Base-by-base conservation (phyloP, 2,888 invertebrate genomes). In the Tiliacea citrago region DNA sequence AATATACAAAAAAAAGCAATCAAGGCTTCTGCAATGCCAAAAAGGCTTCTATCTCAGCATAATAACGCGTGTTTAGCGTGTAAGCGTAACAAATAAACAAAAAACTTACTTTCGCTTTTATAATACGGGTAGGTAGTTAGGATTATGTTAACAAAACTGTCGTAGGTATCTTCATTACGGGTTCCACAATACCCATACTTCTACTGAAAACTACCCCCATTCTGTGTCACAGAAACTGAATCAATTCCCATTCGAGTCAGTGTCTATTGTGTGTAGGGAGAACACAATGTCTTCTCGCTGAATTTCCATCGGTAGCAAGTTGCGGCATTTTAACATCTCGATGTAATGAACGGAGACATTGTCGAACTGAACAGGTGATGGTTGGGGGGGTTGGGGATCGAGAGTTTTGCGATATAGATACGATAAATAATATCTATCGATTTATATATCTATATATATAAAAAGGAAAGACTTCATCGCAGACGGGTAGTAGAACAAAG, bases 311-410 rank as follows among this genome's bases (percentile, higher is more conserved):
- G 79, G 82, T 71, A 47, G 76, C 77, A 86, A 81, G 72, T 84
- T 84, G 85, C 71, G 73, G 86, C 86, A 83, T 88, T 88, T 88
- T 86, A 88, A 86, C 81, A 83, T 86, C 86, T 88, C 86, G 76
- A 82, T 85, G 82, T 87, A 88, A 89, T 91, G 91, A 91, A 91
- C 87, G 84, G 90, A 76, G 88, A 86, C 86, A 87, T 88, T 88
- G 90, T 90, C 88, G 84, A 88, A 89, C 88, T 81, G 89, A 79
- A 77, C 88, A 86, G 86, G 87, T 88, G 89, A 85, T 61, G 62
- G 70, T 61, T 18, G 58, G 51, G 73, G 72, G 29, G 80, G 12
- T 29, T 21, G 72, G 53, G 58, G 67, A 21, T 70, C 79, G 83
- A 61, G 39, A 72, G 7, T 65, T 39, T 53, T 53, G 45, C 75